phyloP scores from a whole-genome alignment of 2,797 vertebrate species.

The Trachurus trachurus region DNA sequence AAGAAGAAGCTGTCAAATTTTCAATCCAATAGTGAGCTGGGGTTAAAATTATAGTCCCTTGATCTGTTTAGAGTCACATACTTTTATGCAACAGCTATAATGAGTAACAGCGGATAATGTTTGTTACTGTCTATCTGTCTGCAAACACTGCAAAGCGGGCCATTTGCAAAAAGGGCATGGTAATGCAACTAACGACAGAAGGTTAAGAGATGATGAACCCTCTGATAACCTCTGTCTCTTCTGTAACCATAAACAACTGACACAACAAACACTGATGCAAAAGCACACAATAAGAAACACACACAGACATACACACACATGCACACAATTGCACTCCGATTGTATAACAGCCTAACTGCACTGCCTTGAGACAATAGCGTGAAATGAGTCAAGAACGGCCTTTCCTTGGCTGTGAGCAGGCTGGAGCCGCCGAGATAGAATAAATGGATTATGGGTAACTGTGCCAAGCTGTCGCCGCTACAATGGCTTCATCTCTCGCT shows the following conservation, averaged over 20 bases:
- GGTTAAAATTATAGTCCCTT: not conserved
- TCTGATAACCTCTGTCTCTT: constrained; percentile 47
- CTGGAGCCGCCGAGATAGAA: constrained; percentile 9
- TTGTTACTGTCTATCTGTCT: constrained; percentile 32
- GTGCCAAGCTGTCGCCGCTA: constrained; percentile 52
- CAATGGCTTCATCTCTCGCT: constrained; percentile 28
- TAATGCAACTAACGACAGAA: constrained; percentile 54
- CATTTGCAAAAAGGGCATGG: constrained; percentile 17
- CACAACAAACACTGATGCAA: constrained; percentile 36
- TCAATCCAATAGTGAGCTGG: too few relatives aligned
- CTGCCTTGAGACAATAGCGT: constrained; percentile 30
- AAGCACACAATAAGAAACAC: constrained; percentile 17
- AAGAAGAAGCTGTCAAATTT: not conserved
- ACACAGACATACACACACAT: not conserved
- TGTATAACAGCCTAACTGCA: constrained; percentile 51
- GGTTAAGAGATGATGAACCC: constrained; percentile 43
- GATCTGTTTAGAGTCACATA: not conserved
- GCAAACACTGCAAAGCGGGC: constrained; percentile 27
- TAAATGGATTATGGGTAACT: constrained; percentile 52
- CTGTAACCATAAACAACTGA: constrained; percentile 30
- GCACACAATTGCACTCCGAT: constrained; percentile 9
- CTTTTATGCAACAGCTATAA: constrained; percentile 30
- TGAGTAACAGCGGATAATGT: constrained; percentile 26
- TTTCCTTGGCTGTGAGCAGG: constrained; percentile 29
- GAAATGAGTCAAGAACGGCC: constrained; percentile 24